Evolutionary conservation across 2,888 invertebrate genomes (phyloP).

Genomic region (Craniophora ligustri): DNA sequence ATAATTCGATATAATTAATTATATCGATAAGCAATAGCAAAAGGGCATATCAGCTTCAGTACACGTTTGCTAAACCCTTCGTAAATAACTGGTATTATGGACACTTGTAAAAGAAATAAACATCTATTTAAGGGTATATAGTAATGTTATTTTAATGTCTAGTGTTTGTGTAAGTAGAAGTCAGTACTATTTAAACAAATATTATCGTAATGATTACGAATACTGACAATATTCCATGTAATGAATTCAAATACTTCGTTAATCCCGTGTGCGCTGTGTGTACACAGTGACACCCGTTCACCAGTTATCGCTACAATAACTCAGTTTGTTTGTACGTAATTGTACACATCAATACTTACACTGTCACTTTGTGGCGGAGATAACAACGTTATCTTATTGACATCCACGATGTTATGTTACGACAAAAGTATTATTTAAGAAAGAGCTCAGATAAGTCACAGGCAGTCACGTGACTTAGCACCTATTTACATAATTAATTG

Average conservation of each 20-base stretch:
- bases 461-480: background rate
- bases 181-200: too few species aligned
- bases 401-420: background rate
- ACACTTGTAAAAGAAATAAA: too few species aligned
- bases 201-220: too few species aligned
- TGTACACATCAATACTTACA: slow-evolving; percentile 7
- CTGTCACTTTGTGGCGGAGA: slow-evolving; percentile 6
- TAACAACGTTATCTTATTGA: slow-evolving; percentile 1
- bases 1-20: too few species aligned
- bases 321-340: background rate
- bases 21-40: too few species aligned
- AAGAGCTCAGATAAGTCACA: background rate
- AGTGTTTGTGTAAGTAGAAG: too few species aligned
- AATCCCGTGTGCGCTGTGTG: slow-evolving; percentile 6
- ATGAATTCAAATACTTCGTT: background rate
- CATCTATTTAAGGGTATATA: too few species aligned
- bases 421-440: background rate
- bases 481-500: slow-evolving; percentile 1
- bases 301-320: background rate
- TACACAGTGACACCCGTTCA: slow-evolving; percentile 2
- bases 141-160: too few species aligned
- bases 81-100: too few species aligned
- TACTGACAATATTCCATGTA: background rate
- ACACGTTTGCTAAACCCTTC: too few species aligned
- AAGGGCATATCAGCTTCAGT: too few species aligned